Base-by-base conservation (phyloP, 1,140 invertebrate species). In the Pentalonia nigronervosa region DNA sequence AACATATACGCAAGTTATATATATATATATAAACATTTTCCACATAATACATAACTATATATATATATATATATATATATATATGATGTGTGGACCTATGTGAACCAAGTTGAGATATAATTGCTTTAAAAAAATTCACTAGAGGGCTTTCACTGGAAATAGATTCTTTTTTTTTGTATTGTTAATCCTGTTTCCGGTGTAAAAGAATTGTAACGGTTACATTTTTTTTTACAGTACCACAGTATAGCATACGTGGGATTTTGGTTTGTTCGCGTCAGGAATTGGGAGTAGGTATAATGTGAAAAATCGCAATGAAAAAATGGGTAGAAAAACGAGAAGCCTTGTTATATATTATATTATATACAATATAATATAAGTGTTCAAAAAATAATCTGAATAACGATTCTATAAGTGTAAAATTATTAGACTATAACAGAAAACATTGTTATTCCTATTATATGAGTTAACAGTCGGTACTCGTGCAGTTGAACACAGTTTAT, bases 121-220 rank as follows among this genome's bases (percentile, higher is more conserved):
- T 67, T n/a, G 36, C 30, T 60, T 90, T 45, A 90, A 60, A 90
- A 67, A 41, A 89, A 92, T 53, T 25, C 48, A 21, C 76, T n/a
- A 0, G n/a, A 83, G n/a, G 48, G 91, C 91, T 93, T 93, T 93
- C 81, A 50, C 91, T 93, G 81, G 17, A 53, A 83, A 76, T 50
- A 25, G 47, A 50, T 81, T 76, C 21, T 50, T 91, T 92, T 83
- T 92, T 50, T 56, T 83, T 76, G 36, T 50, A 34, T 41, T n/a
- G 45, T 76, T 76, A 81, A 48, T 83, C 41, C 48, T 30, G 2
- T 86, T 93, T 86, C 81, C 81, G 76, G 76, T 41, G 34, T 84
- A 93, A 93, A 53, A 93, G 60, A 86, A 34, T 84, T 81, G 50
- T 92, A 93, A 86, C 91, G 88, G 88, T 60, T 60, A 90, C n/a